phyloP scores from a whole-genome alignment of 2,888 invertebrate genomes.

The Troides helena region DNA sequence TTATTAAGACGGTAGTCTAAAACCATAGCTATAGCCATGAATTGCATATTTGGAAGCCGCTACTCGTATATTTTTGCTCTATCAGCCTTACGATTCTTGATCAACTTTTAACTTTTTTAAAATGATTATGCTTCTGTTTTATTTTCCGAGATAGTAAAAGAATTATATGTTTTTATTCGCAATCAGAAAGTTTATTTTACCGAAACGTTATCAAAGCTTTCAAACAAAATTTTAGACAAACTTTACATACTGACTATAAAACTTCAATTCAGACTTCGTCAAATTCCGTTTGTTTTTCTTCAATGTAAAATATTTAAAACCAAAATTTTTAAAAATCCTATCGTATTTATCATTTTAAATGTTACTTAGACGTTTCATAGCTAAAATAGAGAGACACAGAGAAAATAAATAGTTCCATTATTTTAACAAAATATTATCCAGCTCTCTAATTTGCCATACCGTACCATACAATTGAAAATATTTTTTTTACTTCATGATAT shows the following conservation, averaged over 20 bases:
- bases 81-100: too few species aligned
- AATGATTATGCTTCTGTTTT: neutral
- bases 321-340: neutral
- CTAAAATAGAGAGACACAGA: too few species aligned
- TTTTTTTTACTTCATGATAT: too few species aligned
- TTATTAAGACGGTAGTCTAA: too few species aligned
- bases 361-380: neutral
- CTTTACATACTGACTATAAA: neutral
- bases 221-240: conserved; percentile 5
- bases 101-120: too few species aligned
- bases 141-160: neutral
- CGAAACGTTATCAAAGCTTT: neutral
- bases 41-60: too few species aligned
- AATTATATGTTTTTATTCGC: neutral
- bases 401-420: too few species aligned
- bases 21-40: too few species aligned
- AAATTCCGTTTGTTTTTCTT: conserved; percentile 3
- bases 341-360: neutral
- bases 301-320: conserved; percentile 3
- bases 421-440: too few species aligned
- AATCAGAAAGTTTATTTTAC: neutral
- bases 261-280: conserved; percentile 13
- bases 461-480: too few species aligned
- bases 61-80: too few species aligned
- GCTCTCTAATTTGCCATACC: too few species aligned